Evolutionary conservation across 2,797 vertebrate species (phyloP).

Genomic region (Thunnus albacares): DNA sequence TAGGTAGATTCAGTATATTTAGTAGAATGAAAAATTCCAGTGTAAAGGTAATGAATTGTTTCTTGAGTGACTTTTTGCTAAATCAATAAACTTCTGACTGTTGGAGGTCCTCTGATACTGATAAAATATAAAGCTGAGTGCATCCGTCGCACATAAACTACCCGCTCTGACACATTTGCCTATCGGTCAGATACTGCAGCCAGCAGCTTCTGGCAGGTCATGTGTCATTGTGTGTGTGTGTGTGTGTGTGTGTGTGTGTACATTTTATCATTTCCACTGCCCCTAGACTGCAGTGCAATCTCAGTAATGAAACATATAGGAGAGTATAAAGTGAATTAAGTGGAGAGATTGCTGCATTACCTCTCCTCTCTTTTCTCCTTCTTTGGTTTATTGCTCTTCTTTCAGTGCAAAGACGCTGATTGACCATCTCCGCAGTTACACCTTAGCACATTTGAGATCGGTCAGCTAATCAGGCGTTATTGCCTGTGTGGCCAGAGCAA

Average conservation of each 20-base stretch:
- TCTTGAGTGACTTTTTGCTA: constrained; percentile 1
- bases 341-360: constrained; percentile 32
- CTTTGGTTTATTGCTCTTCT: constrained; percentile 59
- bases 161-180: constrained; percentile 40
- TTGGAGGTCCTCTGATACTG: constrained; percentile 1
- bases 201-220: constrained; percentile 42
- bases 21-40: neutral
- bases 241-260: constrained; percentile 13
- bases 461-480: constrained; percentile 20
- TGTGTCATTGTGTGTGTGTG: constrained; percentile 49
- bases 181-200: constrained; percentile 40
- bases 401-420: constrained; percentile 45
- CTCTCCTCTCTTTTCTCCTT: constrained; percentile 32
- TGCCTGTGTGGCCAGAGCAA: constrained; percentile 18
- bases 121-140: constrained; percentile 23
- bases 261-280: constrained; percentile 41
- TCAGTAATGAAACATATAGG: constrained; percentile 76
- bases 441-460: constrained; percentile 51
- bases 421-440: constrained; percentile 48
- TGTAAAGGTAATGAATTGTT: neutral
- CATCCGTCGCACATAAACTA: constrained; percentile 39
- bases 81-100: constrained; percentile 38
- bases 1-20: neutral
- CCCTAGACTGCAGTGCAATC: constrained; percentile 67
- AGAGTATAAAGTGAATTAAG: constrained; percentile 71